These are phyloP conservation scores for Belonocnema kinseyi DNA, from an alignment of 1,140 invertebrate species.

Conservation along the genomic window DNA sequence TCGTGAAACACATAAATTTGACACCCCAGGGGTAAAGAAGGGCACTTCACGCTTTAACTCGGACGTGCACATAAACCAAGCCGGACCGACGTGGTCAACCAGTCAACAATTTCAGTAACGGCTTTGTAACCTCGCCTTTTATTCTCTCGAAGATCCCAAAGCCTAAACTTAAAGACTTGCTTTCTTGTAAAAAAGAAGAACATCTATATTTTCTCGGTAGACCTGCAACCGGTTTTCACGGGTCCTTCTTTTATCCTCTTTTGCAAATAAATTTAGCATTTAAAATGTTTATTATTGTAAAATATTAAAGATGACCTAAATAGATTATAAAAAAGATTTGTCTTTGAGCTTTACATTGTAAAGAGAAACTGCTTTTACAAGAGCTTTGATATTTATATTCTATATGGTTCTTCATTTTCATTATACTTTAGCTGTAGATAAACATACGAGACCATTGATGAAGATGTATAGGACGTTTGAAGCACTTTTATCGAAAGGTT, in stretches of 20 bases:
- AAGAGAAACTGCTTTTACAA: too few species aligned
- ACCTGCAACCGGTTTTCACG: not conserved
- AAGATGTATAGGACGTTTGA: not conserved
- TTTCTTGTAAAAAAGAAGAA: not conserved
- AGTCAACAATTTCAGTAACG: constrained; percentile 8
- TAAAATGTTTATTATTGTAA: too few species aligned
- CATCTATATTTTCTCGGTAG: not conserved
- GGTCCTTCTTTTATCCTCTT: not conserved
- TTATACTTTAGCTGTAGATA: not conserved
- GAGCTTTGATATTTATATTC: not conserved
- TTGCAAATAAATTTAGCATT: not conserved
- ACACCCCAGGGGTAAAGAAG: not conserved
- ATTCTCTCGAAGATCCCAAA: not conserved
- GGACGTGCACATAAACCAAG: constrained; percentile 5
- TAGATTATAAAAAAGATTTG: too few species aligned
- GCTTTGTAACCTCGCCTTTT: constrained; percentile 5
- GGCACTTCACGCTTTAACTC: not conserved
- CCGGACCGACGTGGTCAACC: not conserved
- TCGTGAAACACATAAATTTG: not conserved
- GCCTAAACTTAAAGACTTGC: not conserved
- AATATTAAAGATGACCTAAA: too few species aligned
- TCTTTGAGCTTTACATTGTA: too few species aligned
- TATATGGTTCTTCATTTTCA: not conserved
- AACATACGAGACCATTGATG: not conserved
- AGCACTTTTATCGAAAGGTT: not conserved